Conservation (phyloP, 2,113 vertebrate genomes). For the Murina feae region DNA sequence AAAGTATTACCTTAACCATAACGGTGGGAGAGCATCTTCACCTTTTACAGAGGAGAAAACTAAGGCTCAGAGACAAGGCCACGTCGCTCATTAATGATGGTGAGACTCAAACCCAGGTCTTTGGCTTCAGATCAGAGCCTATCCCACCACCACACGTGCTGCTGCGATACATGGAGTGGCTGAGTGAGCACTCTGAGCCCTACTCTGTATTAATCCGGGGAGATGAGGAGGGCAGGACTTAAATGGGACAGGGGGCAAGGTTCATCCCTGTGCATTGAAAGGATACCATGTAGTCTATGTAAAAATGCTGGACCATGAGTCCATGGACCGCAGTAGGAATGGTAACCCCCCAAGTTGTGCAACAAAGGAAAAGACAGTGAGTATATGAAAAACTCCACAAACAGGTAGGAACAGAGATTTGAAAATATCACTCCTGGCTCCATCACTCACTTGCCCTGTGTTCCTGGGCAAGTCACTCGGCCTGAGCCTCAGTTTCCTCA, state of each 20-base stretch:
- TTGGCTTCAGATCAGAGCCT: background rate
- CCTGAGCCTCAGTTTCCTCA: background rate
- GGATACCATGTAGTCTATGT: background rate
- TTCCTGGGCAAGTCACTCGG: background rate
- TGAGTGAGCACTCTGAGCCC: background rate
- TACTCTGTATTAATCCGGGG: background rate
- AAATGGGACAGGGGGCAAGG: fast-evolving
- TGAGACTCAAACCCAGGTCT: background rate
- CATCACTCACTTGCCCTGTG: background rate
- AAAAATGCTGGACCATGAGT: background rate
- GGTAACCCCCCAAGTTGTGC: background rate
- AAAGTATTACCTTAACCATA: background rate
- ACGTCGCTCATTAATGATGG: background rate
- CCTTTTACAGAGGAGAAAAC: background rate
- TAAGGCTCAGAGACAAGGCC: background rate
- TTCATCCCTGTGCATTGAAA: background rate
- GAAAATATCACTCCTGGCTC: background rate
- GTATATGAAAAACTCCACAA: background rate
- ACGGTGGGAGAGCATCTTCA: background rate
- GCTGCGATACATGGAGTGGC: background rate
- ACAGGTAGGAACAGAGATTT: background rate
- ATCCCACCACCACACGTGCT: no score
- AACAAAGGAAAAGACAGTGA: background rate
- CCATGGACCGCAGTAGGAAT: background rate
- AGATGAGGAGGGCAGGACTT: background rate